A percentile compares a stretch with the other conserved stretches of the same genome.
Conservation (phyloP, 2,888 invertebrate species). For the Coelinius sp. region DNA sequence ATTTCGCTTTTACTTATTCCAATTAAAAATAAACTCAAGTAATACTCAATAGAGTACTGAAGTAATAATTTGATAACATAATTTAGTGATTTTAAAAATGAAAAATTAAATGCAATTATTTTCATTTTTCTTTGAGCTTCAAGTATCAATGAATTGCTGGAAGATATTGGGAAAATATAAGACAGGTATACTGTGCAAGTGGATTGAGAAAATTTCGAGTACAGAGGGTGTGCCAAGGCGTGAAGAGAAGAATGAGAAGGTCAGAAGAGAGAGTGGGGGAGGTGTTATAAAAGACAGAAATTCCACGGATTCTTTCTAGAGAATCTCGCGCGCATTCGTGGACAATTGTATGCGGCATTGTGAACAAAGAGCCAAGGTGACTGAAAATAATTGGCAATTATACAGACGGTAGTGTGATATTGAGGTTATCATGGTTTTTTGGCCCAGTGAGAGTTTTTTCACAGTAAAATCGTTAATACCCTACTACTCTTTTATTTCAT, state of each 20-base stretch:
- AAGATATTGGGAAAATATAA: background rate
- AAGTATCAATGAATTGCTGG: conserved; percentile 2
- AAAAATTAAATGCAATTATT: background rate
- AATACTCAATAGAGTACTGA: too few relatives aligned
- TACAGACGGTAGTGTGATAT: conserved; percentile 59
- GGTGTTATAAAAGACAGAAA: conserved; percentile 22
- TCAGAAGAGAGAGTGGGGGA: background rate
- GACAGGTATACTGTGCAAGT: background rate
- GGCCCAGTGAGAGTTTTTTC: conserved; percentile 28
- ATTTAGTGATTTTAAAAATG: too few relatives aligned
- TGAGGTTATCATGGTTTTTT: conserved; percentile 58
- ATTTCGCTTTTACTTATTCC: background rate
- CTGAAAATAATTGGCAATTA: conserved; percentile 64
- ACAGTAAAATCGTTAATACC: conserved; percentile 37
- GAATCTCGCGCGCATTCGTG: conserved; percentile 31
- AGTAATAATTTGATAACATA: too few relatives aligned
- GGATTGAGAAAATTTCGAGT: background rate
- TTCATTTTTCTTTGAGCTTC: background rate
- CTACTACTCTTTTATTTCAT: conserved; percentile 12
- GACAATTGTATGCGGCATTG: conserved; percentile 24
- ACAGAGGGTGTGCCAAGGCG: conserved; percentile 11
- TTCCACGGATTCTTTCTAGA: conserved; percentile 13
- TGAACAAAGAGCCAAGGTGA: conserved; percentile 59
- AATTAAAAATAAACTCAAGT: background rate
- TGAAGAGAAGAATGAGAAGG: conserved; percentile 1